phyloP scores from a whole-genome alignment of 2,113 vertebrate genomes.

The Raphicerus campestris region DNA sequence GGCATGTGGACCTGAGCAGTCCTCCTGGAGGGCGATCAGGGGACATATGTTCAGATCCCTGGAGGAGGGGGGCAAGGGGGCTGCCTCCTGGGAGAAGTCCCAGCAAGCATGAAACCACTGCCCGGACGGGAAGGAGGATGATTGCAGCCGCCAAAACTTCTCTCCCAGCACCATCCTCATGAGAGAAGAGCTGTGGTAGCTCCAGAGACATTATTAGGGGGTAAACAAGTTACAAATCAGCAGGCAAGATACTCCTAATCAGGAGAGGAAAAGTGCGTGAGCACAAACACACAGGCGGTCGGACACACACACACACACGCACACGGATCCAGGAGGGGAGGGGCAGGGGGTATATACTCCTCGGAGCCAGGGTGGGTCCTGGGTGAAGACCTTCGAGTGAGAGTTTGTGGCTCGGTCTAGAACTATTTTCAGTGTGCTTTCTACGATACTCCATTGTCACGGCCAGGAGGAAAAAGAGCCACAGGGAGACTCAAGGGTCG shows the following conservation, averaged over 20 bases:
- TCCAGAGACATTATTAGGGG: neutral
- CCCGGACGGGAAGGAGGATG: neutral
- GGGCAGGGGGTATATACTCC: neutral
- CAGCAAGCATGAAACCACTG: neutral
- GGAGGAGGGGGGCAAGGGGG: neutral
- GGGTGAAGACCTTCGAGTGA: accelerated
- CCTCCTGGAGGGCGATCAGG: neutral
- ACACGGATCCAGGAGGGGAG: accelerated
- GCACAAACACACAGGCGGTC: accelerated
- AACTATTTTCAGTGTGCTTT: neutral
- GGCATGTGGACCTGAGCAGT: neutral
- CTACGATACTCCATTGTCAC: neutral
- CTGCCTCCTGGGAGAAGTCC: neutral
- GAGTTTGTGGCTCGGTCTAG: neutral
- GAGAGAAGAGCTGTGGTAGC: neutral
- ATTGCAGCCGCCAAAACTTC: neutral
- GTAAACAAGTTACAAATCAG: too few species aligned
- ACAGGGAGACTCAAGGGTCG: accelerated
- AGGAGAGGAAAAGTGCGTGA: neutral
- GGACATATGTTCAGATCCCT: neutral
- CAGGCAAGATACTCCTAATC: neutral
- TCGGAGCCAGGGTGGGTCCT: accelerated
- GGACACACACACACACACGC: accelerated
- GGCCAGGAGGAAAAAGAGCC: neutral
- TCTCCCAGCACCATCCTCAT: neutral